Percentiles rank a stretch among this genome's conserved stretches.
phyloP scores from a whole-genome alignment of 2,797 vertebrate species.

The Gobio occitaniae region DNA sequence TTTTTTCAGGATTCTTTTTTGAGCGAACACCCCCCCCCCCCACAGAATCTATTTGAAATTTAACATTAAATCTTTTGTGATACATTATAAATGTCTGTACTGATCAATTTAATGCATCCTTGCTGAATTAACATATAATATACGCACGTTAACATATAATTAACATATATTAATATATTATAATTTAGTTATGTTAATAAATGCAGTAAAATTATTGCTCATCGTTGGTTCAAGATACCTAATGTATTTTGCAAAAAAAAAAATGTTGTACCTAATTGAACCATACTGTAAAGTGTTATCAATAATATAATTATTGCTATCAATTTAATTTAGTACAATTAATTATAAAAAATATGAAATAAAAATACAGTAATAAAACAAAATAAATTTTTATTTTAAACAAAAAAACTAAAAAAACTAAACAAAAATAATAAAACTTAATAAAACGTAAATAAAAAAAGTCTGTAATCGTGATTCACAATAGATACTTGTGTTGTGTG shows the following conservation, averaged over 20 bases:
- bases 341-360: neutral
- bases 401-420: too few species aligned
- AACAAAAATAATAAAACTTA: too few species aligned
- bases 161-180: too few species aligned
- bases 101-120: neutral
- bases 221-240: neutral
- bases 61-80: neutral
- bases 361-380: neutral
- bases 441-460: neutral
- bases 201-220: neutral
- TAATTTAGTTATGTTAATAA: constrained; percentile 3
- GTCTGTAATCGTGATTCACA: neutral
- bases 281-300: neutral
- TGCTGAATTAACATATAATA: neutral
- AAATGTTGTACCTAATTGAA: too few species aligned
- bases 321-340: neutral
- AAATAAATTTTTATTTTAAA: neutral
- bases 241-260: neutral
- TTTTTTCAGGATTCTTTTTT: neutral
- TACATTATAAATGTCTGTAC: neutral
- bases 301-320: neutral
- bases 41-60: too few species aligned
- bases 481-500: neutral
- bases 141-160: too few species aligned
- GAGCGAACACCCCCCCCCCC: too few species aligned